Evolutionary conservation across 1,140 invertebrate genomes (phyloP).

Genomic region (Campoletis sonorensis): DNA sequence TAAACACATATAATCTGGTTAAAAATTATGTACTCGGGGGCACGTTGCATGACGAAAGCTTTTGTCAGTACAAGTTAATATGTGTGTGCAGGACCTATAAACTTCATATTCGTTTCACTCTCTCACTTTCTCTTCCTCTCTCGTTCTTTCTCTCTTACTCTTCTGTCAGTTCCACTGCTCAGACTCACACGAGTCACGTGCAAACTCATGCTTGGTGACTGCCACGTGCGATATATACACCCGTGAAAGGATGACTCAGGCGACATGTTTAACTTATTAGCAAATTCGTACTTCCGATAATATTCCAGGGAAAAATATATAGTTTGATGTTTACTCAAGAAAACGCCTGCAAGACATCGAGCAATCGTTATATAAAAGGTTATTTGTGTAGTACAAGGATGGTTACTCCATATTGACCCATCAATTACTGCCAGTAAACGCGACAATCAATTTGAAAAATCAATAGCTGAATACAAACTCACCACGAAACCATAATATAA

Average conservation of each 20-base stretch:
- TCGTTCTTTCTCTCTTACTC: not conserved
- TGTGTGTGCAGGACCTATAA: conserved; percentile 17
- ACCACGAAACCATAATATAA: not conserved
- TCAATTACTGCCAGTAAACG: not conserved
- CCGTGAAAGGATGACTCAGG: conserved; percentile 38
- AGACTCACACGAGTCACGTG: conserved; percentile 40
- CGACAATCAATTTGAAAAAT: not conserved
- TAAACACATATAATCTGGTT: not conserved
- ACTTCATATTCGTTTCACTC: conserved; percentile 18
- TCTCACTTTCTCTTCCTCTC: conserved; percentile 1
- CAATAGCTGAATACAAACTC: not conserved
- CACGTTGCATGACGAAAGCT: conserved; percentile 39
- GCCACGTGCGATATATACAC: conserved; percentile 42
- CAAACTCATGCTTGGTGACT: conserved; percentile 39
- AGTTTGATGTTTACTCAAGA: conserved; percentile 19
- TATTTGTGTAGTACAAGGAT: not conserved
- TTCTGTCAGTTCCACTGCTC: conserved; percentile 28
- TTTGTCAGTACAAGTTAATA: conserved; percentile 14
- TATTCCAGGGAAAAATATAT: conserved; percentile 3
- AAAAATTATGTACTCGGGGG: not conserved
- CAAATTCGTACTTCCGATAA: conserved; percentile 41
- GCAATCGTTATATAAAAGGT: not conserved
- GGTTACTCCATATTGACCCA: not conserved
- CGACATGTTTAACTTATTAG: conserved; percentile 36
- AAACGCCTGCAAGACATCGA: not conserved